phyloP scores from a whole-genome alignment of 2,888 invertebrate genomes.

The Clivina fossor region DNA sequence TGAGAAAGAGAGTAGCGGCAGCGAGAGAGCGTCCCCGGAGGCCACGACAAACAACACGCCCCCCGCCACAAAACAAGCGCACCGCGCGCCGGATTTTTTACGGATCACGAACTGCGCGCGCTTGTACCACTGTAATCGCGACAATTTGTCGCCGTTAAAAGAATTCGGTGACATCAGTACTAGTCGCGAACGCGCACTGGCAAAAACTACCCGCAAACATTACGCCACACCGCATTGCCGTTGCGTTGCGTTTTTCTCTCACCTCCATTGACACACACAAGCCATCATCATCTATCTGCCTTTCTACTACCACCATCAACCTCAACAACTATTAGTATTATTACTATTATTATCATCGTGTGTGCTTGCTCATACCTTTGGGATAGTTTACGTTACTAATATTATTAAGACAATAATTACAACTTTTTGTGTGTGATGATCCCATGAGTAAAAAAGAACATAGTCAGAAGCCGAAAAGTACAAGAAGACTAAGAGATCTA shows the following conservation, averaged over 20 bases:
- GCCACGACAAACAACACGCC: conserved; percentile 34
- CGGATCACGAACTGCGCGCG: conserved; percentile 52
- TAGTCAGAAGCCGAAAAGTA: no score
- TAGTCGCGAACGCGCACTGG: conserved; percentile 54
- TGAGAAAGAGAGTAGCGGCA: conserved; percentile 51
- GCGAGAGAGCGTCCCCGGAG: conserved; percentile 50
- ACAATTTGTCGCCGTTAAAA: conserved; percentile 57
- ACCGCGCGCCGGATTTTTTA: conserved; percentile 49
- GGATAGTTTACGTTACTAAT: no score
- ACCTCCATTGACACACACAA: conserved; percentile 44
- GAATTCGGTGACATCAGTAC: conserved; percentile 56
- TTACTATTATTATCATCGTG: no score
- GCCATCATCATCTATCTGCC: no score
- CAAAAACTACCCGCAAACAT: conserved; percentile 49
- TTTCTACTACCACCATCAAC: no score
- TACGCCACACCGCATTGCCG: conserved; percentile 38
- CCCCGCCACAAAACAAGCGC: conserved; percentile 42
- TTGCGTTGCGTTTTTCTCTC: no score
- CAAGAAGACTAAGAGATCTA: no score
- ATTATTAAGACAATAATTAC: no score
- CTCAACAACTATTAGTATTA: no score
- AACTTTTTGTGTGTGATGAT: no score
- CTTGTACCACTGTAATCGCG: conserved; percentile 54
- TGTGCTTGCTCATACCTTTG: no score
- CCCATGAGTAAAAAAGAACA: no score